These are phyloP conservation scores for Odontamblyopus lacepedii DNA, from an alignment of 2,797 vertebrate species.

Conservation along the genomic window DNA sequence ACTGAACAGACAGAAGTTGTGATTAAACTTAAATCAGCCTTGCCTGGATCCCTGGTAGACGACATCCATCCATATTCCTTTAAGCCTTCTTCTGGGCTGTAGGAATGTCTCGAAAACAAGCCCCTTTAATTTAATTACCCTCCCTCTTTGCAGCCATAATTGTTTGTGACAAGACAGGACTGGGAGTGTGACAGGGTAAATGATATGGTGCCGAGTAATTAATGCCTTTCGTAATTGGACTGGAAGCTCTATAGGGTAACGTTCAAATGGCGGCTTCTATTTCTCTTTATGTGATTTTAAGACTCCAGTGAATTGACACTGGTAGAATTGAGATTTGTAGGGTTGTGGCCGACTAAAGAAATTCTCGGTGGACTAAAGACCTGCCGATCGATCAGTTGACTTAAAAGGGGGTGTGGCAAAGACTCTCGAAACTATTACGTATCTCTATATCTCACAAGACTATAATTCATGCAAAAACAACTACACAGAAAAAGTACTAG, in stretches of 20 bases:
- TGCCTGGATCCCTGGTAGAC: slow-evolving; percentile 32
- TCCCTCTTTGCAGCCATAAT: slow-evolving; percentile 76
- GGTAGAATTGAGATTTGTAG: not conserved
- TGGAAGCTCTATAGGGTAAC: slow-evolving; percentile 57
- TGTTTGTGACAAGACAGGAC: slow-evolving; percentile 78
- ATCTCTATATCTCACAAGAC: too few species aligned
- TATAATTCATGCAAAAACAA: too few species aligned
- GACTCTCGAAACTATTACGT: too few species aligned
- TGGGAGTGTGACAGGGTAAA: slow-evolving; percentile 58
- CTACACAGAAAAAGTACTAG: too few species aligned
- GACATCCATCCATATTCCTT: slow-evolving; percentile 56
- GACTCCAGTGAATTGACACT: not conserved
- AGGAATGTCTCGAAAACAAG: slow-evolving; percentile 67
- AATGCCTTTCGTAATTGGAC: slow-evolving; percentile 76
- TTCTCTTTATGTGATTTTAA: not conserved
- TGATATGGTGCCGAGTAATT: slow-evolving; percentile 69
- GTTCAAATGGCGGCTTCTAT: slow-evolving; percentile 30
- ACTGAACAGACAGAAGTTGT: slow-evolving; percentile 22
- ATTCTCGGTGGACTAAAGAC: too few species aligned
- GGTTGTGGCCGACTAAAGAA: too few species aligned
- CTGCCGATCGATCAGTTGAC: too few species aligned
- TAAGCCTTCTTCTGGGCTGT: slow-evolving; percentile 33
- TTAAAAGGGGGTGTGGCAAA: too few species aligned
- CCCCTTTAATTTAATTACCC: slow-evolving; percentile 74
- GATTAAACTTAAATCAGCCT: slow-evolving; percentile 21